Percentiles rank a stretch among this genome's conserved stretches.
Conservation (phyloP, 2,888 invertebrate species). For the Tuta absoluta region DNA sequence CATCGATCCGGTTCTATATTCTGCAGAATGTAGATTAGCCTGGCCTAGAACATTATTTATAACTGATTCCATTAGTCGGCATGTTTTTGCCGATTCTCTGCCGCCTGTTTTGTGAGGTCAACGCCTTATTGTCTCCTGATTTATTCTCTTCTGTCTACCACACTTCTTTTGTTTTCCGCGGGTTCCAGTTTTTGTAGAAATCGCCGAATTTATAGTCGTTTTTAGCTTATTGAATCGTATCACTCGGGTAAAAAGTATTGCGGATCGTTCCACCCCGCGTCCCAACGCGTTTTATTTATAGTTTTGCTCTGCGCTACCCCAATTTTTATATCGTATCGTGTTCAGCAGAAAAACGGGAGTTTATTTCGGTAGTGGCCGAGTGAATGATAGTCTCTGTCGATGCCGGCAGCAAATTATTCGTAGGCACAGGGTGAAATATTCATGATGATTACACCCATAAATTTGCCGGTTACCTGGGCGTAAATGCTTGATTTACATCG, state of each 20-base stretch:
- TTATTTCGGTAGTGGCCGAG: slow-evolving; percentile 24
- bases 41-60: slow-evolving; percentile 15
- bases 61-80: slow-evolving; percentile 9
- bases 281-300: slow-evolving; percentile 10
- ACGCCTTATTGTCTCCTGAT: slow-evolving; percentile 11
- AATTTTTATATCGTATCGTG: slow-evolving; percentile 17
- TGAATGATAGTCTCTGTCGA: slow-evolving; percentile 23
- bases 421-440: slow-evolving; percentile 44
- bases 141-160: slow-evolving; percentile 6
- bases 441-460: slow-evolving; percentile 63
- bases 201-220: background rate
- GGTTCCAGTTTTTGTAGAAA: background rate
- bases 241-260: slow-evolving; percentile 13
- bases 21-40: background rate
- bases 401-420: slow-evolving; percentile 24
- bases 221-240: slow-evolving; percentile 10
- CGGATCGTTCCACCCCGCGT: slow-evolving; percentile 7
- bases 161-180: slow-evolving; percentile 1
- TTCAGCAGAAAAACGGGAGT: slow-evolving; percentile 20
- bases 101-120: background rate
- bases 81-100: slow-evolving; percentile 1
- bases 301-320: slow-evolving; percentile 19
- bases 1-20: slow-evolving; percentile 11
- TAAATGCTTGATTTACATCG: slow-evolving; percentile 61
- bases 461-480: slow-evolving; percentile 54